A percentile compares a stretch with the other conserved stretches of the same genome.
These are phyloP conservation scores for Lasaia peninsularis DNA, from an alignment of 1,140 invertebrate genomes.

Conservation along the genomic window DNA sequence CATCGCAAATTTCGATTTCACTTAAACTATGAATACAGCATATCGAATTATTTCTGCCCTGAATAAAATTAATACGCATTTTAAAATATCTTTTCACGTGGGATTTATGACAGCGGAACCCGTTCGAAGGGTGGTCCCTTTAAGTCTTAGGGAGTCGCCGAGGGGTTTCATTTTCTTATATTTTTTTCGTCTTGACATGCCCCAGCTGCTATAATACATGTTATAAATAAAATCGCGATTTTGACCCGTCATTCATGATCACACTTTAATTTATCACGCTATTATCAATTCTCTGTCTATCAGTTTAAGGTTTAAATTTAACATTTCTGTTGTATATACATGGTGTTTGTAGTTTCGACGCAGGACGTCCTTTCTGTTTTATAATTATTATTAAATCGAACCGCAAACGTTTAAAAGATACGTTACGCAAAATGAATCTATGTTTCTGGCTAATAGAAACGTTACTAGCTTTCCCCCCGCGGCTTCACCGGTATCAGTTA, in stretches of 20 bases:
- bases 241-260: constrained; percentile 66
- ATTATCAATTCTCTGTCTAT: not conserved
- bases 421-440: constrained; percentile 5
- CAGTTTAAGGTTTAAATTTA: not conserved
- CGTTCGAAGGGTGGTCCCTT: constrained; percentile 67
- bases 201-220: constrained; percentile 73
- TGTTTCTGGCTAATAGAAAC: not conserved
- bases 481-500: too few species aligned
- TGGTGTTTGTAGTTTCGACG: constrained; percentile 52
- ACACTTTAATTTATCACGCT: constrained; percentile 25
- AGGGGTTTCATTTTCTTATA: constrained; percentile 61
- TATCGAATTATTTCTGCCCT: constrained; percentile 71
- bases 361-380: constrained; percentile 72
- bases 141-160: constrained; percentile 41
- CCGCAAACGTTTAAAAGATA: constrained; percentile 54
- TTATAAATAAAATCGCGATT: constrained; percentile 77
- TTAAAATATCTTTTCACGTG: constrained; percentile 75
- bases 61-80: constrained; percentile 76
- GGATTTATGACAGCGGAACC: constrained; percentile 71
- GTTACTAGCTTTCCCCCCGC: too few species aligned
- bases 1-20: constrained; percentile 15
- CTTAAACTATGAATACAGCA: constrained; percentile 25
- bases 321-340: not conserved
- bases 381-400: constrained; percentile 64
- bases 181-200: constrained; percentile 71